Evolutionary conservation across 2,888 invertebrate genomes (phyloP), one percentile per base, ranked within the genome.

Genomic region (Drosophila rubida): DNA sequence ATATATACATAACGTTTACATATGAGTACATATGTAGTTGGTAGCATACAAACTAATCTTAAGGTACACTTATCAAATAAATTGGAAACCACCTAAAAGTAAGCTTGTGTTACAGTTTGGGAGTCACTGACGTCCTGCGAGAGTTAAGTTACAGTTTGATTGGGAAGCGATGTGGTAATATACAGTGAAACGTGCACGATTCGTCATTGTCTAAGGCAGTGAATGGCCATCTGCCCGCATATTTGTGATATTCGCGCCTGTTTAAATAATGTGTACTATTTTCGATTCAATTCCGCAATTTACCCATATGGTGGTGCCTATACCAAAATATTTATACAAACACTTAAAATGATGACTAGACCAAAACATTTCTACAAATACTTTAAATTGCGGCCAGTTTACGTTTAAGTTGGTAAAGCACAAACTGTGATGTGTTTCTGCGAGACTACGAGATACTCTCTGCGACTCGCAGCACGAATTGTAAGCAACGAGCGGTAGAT

Each of bases 41-140:
- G 41, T 59, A 61, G 73, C 54, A 49, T 74, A 61, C 78, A 61
- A 78, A 69, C 54, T 75, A 73, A 55, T 19, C 13, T 46, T 78
- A 65, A 51, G 74, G 42, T 61, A 78, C 37, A 41, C 57, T 37
- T 53, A 69, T 78, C 54, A 54, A 75, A 74, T 69, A 75, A 78
- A 72, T n/a, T 55, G 44, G 19, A 48, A 67, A 48, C 22, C 35
- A 55, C 32, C 32, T 39, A 37, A 35, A 30, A 39, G n/a, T 13
- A 1, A 6, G n/a, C 5, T 9, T 14, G 22, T 11, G 2, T 3
- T 30, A 14, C 25, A 30, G 16, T 51, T 39, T 46, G 2, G 22
- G 6, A 9, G 32, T 13, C 32, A 27, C 6, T 5, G 19, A 2
- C 19, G 3, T 19, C 19, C 2, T 19, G 1, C 5, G 23, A 25